These are phyloP conservation scores for Drosophila acutilabella DNA, from an alignment of 2,888 invertebrate species.

Conservation along the genomic window DNA sequence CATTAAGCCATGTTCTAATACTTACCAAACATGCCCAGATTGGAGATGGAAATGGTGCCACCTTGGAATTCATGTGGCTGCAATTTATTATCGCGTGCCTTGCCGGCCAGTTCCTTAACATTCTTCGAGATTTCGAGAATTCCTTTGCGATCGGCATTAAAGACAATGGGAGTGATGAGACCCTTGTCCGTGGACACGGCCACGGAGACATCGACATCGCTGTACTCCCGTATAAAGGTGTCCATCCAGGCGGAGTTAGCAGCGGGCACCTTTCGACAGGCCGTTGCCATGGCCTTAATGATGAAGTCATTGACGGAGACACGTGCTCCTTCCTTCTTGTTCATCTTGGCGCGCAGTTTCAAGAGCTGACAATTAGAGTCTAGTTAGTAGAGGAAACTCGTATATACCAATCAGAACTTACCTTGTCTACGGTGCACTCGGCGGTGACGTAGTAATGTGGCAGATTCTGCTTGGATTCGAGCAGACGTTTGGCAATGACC, in stretches of 20 bases:
- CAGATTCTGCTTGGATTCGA: conserved; percentile 95
- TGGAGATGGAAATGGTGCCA: conserved; percentile 97
- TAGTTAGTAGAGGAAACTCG: too few relatives aligned
- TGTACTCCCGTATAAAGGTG: conserved; percentile 94
- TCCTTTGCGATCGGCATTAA: conserved; percentile 95
- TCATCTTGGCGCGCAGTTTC: conserved; percentile 91
- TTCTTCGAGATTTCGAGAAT: conserved; percentile 92
- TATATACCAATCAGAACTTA: conserved; percentile 78
- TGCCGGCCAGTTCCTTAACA: conserved; percentile 92
- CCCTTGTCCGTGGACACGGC: conserved; percentile 98
- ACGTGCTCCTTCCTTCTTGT: conserved; percentile 93
- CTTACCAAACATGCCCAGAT: conserved; percentile 96
- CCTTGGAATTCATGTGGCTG: conserved; percentile 98
- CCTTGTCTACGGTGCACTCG: conserved; percentile 93
- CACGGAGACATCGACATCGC: conserved; percentile 97
- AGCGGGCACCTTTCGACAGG: conserved; percentile 95
- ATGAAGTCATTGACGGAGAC: conserved; percentile 98
- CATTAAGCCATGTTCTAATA: too few relatives aligned
- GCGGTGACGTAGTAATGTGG: conserved; percentile 98
- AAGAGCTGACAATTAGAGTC: conserved; percentile 83
- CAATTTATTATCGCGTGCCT: conserved; percentile 95
- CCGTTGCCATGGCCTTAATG: conserved; percentile 95
- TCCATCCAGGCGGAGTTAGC: conserved; percentile 99
- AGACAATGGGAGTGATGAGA: conserved; percentile 98
- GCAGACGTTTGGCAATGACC: conserved; percentile 94